Evolutionary conservation across 1,140 invertebrate genomes (phyloP), one percentile per base, ranked within the genome.

Genomic region (Brachionus rotundiformis): DNA sequence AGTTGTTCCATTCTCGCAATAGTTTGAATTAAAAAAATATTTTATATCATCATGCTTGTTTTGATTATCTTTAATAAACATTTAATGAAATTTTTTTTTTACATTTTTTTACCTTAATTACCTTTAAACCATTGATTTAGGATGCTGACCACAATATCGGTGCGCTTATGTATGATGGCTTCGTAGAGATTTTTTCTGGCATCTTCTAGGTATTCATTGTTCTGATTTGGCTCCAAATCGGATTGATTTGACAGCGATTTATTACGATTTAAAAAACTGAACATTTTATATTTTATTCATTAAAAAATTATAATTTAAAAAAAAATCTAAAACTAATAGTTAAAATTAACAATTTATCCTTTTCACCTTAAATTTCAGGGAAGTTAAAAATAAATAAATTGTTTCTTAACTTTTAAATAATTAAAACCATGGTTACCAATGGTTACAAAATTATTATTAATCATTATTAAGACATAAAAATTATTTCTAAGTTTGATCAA

Each of bases 51-150:
- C 73, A 31, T 23, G 16, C 10, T 27, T 27, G 16, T 49, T 31
- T 36, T 33, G 49, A 31, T 77, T 49, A 47, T 54, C 44, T 77
- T 47, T 7, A n/a, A 68, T 23, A 31, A 68, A 29, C 5, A 36
- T 61, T 23, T 16, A 68, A 63, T 61, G 59, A 49, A 23, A 23
- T 49, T 49, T 49, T 47, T n/a, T 41, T 41, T 41, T 41, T 13
- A 41, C n/a, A 36, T 6, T 75, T 41, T 75, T 75, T 75, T 75
- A 25, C 5, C 25, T 75, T 75, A 25, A 25, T 75, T 79, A 59
- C 76, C 47, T 79, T 79, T 79, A 41, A 79, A 79, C 76, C 76
- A 79, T 31, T 79, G 47, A 41, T 79, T 79, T 33, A 79, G 25
- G 23, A 79, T 39, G 7, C 44, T 59, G 1, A 79, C 59, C 8